Evolutionary conservation across 2,888 invertebrate genomes (phyloP), one percentile per base, ranked within the genome.

Genomic region (Pristionchus exspectatus): DNA sequence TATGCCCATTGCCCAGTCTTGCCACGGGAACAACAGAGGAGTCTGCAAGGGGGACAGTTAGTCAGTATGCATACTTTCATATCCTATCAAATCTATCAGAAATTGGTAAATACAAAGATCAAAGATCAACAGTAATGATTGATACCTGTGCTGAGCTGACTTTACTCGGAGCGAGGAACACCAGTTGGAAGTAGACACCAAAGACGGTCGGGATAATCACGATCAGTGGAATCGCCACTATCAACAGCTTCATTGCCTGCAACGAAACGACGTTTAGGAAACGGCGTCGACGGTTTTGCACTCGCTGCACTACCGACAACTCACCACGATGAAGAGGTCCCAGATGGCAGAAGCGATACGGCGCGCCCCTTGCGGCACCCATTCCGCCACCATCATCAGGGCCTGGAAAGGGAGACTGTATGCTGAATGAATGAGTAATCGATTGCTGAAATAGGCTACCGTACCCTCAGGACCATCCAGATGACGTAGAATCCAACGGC

Each of bases 1-100:
- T 21, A 99, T 98, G 44, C 99, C 98, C 50, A 99, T 96, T 0
- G 98, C 98, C 99, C 99, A 99, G 96, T 99, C 98, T 96, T 89
- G 89, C 89, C 89, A 89, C n/a, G 83, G 83, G 83, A 89, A 89
- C 18, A 89, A 66, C 33, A 89, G 89, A 21, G 89, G 89, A 5
- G 83, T 89, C 89, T 89, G 89, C n/a, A 63, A 83, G 33, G 66
- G 21, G 66, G 33, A 4, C 9, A 33, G 18, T 74, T 33, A 33
- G 5, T 33, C 7, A 9, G 12, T 7, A 27, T 27, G 7, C 44
- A 50, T 50, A 38, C 38, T 50, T 50, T 50, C 44, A 0, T 50
- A 12, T 1, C 9, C 12, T 50, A 50, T 50, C 44, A 7, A 0
- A 50, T 50, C 44, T 50, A 50, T 3, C 44, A 10, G 44, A 50